Evolutionary conservation across 2,888 invertebrate genomes (phyloP), one percentile per base, ranked within the genome.

Genomic region (Eupithecia dodoneata): DNA sequence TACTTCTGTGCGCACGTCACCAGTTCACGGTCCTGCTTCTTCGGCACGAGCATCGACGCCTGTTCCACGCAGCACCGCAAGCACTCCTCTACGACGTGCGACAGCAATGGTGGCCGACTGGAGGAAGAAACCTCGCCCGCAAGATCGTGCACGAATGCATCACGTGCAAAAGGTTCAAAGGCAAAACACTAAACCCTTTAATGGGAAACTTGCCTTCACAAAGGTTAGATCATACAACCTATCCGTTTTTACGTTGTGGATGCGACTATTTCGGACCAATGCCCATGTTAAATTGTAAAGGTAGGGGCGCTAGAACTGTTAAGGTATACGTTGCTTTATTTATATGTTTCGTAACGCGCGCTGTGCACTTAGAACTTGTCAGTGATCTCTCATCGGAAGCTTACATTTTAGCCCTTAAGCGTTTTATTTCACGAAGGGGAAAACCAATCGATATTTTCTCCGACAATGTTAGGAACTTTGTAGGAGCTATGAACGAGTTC

Each of bases 381-480:
- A 44, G 44, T 44, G 44, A 44, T 7, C 72, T 82, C 1, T 80
- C 82, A 6, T 81, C 75, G 41, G 81, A 81, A 12, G 82, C 80
- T 4, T 85, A 80, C 49, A 73, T 83, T 52, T 77, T 82, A 42
- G 82, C 83, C 10, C 72, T 84, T 4, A 79, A 78, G 42, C 77
- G 82, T 9, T 83, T 82, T 45, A 76, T 83, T 18, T 63, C 79
- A n/a, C 82, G 83, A 41, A 79, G 83, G 2, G 82, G 82, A 15
- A 81, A 81, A 67, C 84, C 82, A 15, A 70, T 66, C 4, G 75
- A 70, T 18, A 80, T 83, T 18, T 78, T 76, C 9, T 83, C 82
- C 9, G 83, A 83, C 71, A 83, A 82, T 45, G 82, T 79, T 15
- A 81, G 76, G 15, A 83, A 80, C 63, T 83, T 83, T 41, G 77